These are phyloP conservation scores for Phrynocephalus vlangalii DNA, from an alignment of 2,797 vertebrate genomes.

Conservation along the genomic window DNA sequence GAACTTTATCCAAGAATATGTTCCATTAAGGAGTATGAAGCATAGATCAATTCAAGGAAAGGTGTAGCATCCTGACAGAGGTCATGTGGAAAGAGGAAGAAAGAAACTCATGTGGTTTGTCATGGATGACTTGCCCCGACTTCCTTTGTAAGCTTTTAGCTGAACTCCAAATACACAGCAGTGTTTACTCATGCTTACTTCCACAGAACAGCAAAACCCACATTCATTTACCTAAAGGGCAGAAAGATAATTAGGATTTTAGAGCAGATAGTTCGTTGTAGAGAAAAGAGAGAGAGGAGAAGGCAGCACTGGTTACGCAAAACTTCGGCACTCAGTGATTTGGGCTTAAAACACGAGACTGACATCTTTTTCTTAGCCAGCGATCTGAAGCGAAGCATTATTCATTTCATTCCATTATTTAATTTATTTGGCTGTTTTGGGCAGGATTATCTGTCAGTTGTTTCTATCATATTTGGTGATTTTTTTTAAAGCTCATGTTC, in stretches of 20 bases:
- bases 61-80: not conserved
- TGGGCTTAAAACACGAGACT: not conserved
- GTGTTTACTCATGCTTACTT: conserved; percentile 19
- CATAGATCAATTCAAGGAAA: conserved; percentile 25
- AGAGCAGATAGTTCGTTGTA: conserved; percentile 1
- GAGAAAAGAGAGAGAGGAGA: not conserved
- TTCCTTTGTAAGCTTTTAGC: conserved; percentile 10
- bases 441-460: not conserved
- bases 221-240: conserved; percentile 31
- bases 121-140: conserved; percentile 31
- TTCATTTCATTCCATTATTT: not conserved
- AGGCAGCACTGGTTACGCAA: not conserved
- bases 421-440: not conserved
- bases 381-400: no score
- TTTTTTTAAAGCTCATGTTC: no score
- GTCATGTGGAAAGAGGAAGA: conserved; percentile 7
- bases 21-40: conserved; percentile 19
- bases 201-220: conserved; percentile 26
- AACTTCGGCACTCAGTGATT: not conserved
- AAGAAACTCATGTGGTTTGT: conserved; percentile 8
- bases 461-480: not conserved
- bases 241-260: conserved; percentile 31
- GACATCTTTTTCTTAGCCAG: no score
- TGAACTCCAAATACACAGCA: conserved; percentile 7
- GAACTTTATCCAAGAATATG: not conserved